phyloP scores from a whole-genome alignment of 2,888 invertebrate genomes.

The Dynastes tityus region DNA sequence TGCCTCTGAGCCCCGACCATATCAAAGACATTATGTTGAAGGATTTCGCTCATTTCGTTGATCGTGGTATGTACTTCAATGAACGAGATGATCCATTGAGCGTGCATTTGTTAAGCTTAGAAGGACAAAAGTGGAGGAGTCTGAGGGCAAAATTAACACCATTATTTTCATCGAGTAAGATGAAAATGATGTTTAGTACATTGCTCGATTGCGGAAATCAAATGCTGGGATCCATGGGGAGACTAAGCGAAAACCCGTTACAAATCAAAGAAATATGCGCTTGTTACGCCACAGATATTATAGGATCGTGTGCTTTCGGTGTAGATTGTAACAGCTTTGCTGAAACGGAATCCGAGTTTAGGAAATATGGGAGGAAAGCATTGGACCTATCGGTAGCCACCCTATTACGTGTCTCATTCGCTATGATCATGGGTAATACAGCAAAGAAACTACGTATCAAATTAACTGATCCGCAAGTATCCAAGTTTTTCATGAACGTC shows the following conservation, averaged over 20 bases:
- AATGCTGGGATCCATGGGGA: conserved; percentile 58
- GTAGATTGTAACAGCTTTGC: conserved; percentile 64
- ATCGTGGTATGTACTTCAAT: conserved; percentile 68
- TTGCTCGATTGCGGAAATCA: conserved; percentile 65
- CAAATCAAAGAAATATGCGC: conserved; percentile 60
- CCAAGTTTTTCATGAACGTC: conserved; percentile 58
- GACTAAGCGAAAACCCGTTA: conserved; percentile 30
- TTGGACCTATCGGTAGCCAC: neutral
- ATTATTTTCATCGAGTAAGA: conserved; percentile 71
- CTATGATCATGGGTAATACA: conserved; percentile 36
- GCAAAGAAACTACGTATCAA: conserved; percentile 51
- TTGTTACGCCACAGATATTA: conserved; percentile 67
- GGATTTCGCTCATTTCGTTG: conserved; percentile 70
- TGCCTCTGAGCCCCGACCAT: conserved; percentile 1
- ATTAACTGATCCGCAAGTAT: conserved; percentile 56
- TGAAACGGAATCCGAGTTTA: conserved; percentile 62
- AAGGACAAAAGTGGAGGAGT: conserved; percentile 70
- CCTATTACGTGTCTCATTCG: conserved; percentile 39
- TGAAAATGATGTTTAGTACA: conserved; percentile 71
- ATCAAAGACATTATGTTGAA: conserved; percentile 56
- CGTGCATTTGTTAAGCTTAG: conserved; percentile 67
- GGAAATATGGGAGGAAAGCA: conserved; percentile 60
- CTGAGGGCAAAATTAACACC: conserved; percentile 71
- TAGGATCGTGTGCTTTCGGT: conserved; percentile 67
- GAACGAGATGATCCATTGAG: conserved; percentile 65